These are phyloP conservation scores for Diglossa brunneiventris DNA, from an alignment of 2,113 vertebrate genomes.

Conservation along the genomic window DNA sequence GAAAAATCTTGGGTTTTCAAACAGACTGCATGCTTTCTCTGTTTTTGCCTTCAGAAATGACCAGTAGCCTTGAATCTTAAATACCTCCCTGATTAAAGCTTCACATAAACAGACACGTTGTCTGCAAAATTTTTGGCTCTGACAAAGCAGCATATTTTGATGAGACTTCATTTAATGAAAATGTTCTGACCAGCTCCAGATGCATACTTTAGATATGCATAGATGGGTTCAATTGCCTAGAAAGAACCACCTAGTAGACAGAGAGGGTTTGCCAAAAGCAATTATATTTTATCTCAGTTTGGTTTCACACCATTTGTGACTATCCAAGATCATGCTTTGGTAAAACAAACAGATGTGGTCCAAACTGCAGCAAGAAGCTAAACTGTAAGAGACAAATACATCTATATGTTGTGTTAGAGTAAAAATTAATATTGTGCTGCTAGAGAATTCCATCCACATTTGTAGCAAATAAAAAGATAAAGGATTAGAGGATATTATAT, in stretches of 20 bases:
- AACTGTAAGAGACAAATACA: background rate
- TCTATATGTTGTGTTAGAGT: background rate
- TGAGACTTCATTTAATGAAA: background rate
- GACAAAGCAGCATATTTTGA: background rate
- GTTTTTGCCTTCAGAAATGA: background rate
- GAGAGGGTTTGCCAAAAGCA: constrained; percentile 28
- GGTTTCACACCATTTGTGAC: constrained; percentile 23
- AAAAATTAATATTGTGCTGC: constrained; percentile 7
- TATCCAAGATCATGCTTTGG: background rate
- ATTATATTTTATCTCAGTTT: constrained; percentile 43
- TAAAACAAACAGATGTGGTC: constrained; percentile 9
- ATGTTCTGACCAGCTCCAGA: constrained; percentile 8
- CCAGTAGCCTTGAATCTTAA: background rate
- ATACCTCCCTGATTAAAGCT: background rate
- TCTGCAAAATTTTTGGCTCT: background rate
- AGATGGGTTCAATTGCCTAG: background rate
- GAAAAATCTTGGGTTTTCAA: constrained; percentile 16
- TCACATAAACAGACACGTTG: background rate
- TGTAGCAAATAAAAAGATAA: constrained; percentile 2
- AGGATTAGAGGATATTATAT: background rate
- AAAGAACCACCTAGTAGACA: constrained; percentile 6
- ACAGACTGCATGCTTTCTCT: background rate
- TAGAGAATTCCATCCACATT: constrained; percentile 9
- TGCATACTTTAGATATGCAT: background rate
- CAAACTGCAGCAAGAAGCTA: constrained; percentile 1